Conservation (phyloP, 2,113 vertebrate species). For the Sporophila hypoxantha region DNA sequence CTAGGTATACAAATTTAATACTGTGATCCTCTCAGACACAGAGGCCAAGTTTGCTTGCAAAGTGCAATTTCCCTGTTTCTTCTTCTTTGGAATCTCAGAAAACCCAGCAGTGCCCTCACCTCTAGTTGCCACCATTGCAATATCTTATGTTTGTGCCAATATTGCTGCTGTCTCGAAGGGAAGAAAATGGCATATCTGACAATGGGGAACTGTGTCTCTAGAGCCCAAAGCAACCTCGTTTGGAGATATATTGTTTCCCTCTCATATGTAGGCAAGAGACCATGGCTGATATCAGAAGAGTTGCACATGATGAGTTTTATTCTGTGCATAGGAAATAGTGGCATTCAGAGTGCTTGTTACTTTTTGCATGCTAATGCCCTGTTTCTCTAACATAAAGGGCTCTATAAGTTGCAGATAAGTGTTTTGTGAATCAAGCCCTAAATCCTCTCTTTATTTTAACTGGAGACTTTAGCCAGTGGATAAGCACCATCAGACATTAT, state of each 20-base stretch:
- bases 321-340: constrained; percentile 24
- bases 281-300: background rate
- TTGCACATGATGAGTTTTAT: constrained; percentile 39
- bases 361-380: constrained; percentile 50
- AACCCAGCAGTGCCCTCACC: background rate
- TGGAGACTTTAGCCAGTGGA: background rate
- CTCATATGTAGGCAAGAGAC: background rate
- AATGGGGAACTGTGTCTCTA: background rate
- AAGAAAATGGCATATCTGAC: background rate
- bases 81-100: background rate
- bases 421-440: background rate
- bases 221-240: background rate
- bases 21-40: background rate
- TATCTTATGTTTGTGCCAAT: background rate
- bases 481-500: constrained; percentile 6
- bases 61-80: background rate
- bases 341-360: constrained; percentile 20
- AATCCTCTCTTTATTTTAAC: constrained; percentile 11
- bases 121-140: background rate
- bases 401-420: constrained; percentile 23
- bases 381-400: constrained; percentile 28
- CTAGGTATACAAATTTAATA: background rate
- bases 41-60: background rate
- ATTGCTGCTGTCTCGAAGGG: background rate
- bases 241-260: background rate